Percentiles rank a stretch among this genome's conserved stretches.
These are phyloP conservation scores for Oceanites oceanicus DNA, from an alignment of 2,113 vertebrate species.

Conservation along the genomic window DNA sequence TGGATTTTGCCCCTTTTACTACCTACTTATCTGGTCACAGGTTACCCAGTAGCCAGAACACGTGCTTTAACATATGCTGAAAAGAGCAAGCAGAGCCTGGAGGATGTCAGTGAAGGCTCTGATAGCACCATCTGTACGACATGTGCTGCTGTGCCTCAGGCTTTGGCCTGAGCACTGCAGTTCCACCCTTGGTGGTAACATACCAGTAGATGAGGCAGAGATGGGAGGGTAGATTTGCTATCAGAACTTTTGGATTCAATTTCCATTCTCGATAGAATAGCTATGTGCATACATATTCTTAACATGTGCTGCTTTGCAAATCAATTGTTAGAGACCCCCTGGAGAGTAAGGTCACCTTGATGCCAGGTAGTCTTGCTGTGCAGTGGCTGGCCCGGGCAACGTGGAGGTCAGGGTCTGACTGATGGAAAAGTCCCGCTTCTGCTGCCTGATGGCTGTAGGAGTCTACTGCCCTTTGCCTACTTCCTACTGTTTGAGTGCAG, in stretches of 20 bases:
- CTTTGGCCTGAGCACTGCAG: neutral
- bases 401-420: neutral
- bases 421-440: neutral
- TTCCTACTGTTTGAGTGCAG: neutral
- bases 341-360: accelerated
- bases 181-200: neutral
- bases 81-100: neutral
- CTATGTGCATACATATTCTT: neutral
- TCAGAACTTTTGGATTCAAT: constrained; percentile 4
- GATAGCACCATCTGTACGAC: neutral
- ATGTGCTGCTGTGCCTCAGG: neutral
- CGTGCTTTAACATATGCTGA: neutral
- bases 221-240: constrained; percentile 6
- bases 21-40: neutral
- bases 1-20: neutral
- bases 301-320: neutral
- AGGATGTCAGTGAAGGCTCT: neutral
- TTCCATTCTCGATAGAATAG: constrained; percentile 10
- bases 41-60: neutral
- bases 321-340: neutral
- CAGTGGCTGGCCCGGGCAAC: neutral
- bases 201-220: neutral
- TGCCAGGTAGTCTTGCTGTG: neutral
- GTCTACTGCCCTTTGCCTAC: neutral
- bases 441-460: neutral